Base-by-base conservation (phyloP, 1,140 invertebrate genomes). In the Aphidius gifuensis region DNA sequence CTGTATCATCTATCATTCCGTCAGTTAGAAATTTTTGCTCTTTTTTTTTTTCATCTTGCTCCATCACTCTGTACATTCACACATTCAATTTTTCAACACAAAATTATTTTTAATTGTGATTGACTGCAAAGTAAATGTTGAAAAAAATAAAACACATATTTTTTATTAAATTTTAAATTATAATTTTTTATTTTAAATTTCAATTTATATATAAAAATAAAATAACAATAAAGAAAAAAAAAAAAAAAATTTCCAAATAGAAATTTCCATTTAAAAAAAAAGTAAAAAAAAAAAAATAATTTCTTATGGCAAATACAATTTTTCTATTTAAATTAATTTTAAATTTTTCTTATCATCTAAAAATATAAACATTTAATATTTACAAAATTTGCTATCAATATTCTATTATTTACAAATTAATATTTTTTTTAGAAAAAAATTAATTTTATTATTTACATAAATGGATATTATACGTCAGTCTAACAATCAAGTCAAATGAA, bases 101-200 rank as follows among this genome's bases (percentile, higher is more conserved):
- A 79, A 78, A 79, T 78, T 77, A 74, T 79, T 78, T 79, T 78
- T 80, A 80, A 80, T 80, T 78, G 76, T 80, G 78, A 80, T 80
- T 80, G 76, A 80, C 78, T 78, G 78, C 75, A 73, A 71, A 75
- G 70, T 75, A 70, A 74, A 72, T 70, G 68, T 65, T 32, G 16
- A 32, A 32, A 32, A 32, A 32, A 32, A 32, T 32, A 61, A 68
- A 66, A 68, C 65, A 42, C 40, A 39, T 55, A 43, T 42, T 7
- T 6, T 55, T 38, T 53, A 39, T 21, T 48, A 9, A 48, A 6
- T 21, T 21, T 48, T 5, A 5, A 11, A 5, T 21, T 48, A 48
- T 48, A 16, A 5, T 6, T 51, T 9, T 39, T 11, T 38, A 38
- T 32, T 53, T 32, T 53, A 9, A 53, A 23, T 53, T 38, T 53